phyloP scores from a whole-genome alignment of 1,140 invertebrate species.

The Bradynema listronoti region DNA sequence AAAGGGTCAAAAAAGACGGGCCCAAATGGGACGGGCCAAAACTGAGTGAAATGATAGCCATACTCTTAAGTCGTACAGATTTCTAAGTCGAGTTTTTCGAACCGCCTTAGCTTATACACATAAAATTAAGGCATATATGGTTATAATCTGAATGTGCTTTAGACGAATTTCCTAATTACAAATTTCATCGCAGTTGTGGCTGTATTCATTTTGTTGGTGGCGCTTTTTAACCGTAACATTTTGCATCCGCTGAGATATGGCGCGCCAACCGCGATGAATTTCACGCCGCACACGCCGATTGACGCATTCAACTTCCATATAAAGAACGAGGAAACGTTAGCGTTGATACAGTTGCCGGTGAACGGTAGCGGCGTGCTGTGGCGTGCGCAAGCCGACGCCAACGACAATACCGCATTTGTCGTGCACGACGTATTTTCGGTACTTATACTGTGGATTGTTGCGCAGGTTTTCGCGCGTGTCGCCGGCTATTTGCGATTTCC shows the following conservation, averaged over 20 bases:
- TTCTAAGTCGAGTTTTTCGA: neutral
- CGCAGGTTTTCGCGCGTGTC: no score
- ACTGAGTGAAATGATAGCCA: neutral
- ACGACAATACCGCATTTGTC: neutral
- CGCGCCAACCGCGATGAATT: neutral
- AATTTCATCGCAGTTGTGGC: constrained; percentile 24
- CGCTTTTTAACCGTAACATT: constrained; percentile 24
- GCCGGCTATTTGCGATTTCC: neutral
- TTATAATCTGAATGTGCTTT: neutral
- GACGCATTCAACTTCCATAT: constrained; percentile 2
- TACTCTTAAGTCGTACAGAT: neutral
- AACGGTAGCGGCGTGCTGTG: no score
- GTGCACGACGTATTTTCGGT: constrained; percentile 23
- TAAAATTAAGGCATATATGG: neutral
- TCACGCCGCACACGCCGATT: neutral
- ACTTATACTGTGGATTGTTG: no score
- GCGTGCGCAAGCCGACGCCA: neutral
- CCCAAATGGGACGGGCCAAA: neutral
- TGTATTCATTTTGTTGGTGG: constrained; percentile 28
- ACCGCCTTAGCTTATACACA: neutral
- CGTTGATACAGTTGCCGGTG: neutral
- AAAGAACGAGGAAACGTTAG: constrained; percentile 3
- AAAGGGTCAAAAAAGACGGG: neutral
- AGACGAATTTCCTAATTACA: constrained; percentile 42
- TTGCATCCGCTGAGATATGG: constrained; percentile 28